A percentile compares a stretch with the other conserved stretches of the same genome.
Conservation (phyloP, 2,888 invertebrate genomes). For the Dasypolia templi region DNA sequence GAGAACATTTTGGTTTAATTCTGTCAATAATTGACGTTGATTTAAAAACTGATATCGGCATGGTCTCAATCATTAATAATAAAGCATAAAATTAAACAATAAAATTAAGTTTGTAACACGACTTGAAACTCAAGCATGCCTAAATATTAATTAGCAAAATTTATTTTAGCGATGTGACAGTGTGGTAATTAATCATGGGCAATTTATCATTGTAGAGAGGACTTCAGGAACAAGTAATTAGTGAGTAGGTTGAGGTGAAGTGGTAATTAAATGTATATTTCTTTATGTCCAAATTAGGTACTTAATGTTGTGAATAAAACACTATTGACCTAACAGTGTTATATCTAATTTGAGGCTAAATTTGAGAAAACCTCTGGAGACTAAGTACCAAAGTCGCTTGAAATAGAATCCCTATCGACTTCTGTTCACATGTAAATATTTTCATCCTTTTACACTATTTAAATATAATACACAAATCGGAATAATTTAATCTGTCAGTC, state of each 20-base stretch:
- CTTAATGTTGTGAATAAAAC: background rate
- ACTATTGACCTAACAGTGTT: background rate
- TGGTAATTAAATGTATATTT: slow-evolving; percentile 44
- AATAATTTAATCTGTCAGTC: background rate
- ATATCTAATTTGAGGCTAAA: background rate
- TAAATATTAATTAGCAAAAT: slow-evolving; percentile 24
- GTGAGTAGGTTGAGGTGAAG: slow-evolving; percentile 18
- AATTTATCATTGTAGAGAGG: slow-evolving; percentile 58
- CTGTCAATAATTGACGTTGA: background rate
- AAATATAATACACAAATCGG: background rate
- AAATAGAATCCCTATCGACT: too few species aligned
- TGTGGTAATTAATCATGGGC: slow-evolving; percentile 56
- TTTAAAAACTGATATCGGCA: slow-evolving; percentile 1
- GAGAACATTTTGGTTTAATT: slow-evolving; percentile 14
- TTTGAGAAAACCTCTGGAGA: background rate
- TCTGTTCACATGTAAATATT: too few species aligned
- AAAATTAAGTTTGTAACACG: background rate
- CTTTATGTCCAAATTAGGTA: slow-evolving; percentile 26
- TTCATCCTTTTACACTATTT: background rate
- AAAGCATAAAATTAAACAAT: background rate
- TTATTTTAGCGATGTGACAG: slow-evolving; percentile 36
- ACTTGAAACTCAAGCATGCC: background rate
- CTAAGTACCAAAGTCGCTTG: background rate
- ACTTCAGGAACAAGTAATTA: slow-evolving; percentile 55
- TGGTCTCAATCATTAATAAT: background rate